Evolutionary conservation across 2,888 invertebrate genomes (phyloP), one percentile per base, ranked within the genome.

Genomic region (Tetrapedia diversipes): DNA sequence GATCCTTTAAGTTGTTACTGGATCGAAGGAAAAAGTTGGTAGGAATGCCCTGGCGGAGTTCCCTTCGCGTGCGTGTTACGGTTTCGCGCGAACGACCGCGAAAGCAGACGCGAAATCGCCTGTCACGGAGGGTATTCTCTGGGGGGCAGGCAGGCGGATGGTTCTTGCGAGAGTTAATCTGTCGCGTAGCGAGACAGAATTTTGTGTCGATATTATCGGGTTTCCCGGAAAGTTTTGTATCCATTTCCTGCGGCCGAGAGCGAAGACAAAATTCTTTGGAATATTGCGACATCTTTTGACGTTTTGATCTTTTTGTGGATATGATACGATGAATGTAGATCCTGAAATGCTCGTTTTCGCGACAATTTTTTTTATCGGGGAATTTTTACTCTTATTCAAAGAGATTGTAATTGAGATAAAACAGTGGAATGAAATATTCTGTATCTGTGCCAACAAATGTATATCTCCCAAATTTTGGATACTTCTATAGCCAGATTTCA

Each of bases 1-100:
- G 77, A 77, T 77, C 69, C 65, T 67, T 53, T 47, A 61, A 60
- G 78, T 72, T 74, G 72, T 63, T 59, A 41, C 43, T 14, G 41
- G 59, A 66, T 68, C 60, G 60, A 19, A 19, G 37, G 73, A 57
- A 70, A 66, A 80, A 80, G n/a, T n/a, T n/a, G n/a, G n/a, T n/a
- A n/a, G n/a, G 59, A 57, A 65, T 64, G 53, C 56, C 54, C n/a
- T 19, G 56, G 49, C 14, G 49, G 47, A 39, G 60, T 73, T 63
- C 57, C 37, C 34, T n/a, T 34, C 43, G 27, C 54, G 11, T 39
- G 43, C 29, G 45, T 24, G 24, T 10, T 24, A n/a, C 16, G 14
- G 27, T 57, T 37, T 57, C 51, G 51, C 29, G 57, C 56, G 70
- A 56, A 47, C 41, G 57, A 19, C 24, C 39, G 47, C 60, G 47